A percentile compares a stretch with the other conserved stretches of the same genome.
Evolutionary conservation across 1,140 invertebrate species (phyloP).

Genomic region (Helicoverpa zea): DNA sequence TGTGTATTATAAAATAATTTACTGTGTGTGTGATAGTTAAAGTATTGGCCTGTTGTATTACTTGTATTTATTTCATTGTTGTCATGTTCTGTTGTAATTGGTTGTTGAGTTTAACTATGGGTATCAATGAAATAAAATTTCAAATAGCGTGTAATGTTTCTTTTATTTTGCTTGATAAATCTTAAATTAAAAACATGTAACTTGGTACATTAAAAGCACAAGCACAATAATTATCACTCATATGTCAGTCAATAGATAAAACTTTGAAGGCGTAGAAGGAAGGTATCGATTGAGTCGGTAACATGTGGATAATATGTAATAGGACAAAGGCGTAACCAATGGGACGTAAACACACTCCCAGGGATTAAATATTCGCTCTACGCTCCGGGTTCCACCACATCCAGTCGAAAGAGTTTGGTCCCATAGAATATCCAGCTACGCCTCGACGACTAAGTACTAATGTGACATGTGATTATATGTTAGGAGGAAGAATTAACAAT

Average conservation of each 20-base stretch:
- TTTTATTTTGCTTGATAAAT: conserved; percentile 81
- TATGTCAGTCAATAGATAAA: conserved; percentile 85
- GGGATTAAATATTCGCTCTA: conserved; percentile 59
- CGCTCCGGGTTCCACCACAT: conserved; percentile 67
- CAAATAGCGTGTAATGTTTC: conserved; percentile 73
- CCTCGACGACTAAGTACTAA: conserved; percentile 66
- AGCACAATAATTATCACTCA: conserved; percentile 86
- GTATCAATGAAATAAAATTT: conserved; percentile 65
- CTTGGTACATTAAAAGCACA: conserved; percentile 87
- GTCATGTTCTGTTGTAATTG: neutral
- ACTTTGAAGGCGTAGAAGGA: conserved; percentile 85
- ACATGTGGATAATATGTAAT: conserved; percentile 48
- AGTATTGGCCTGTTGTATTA: neutral
- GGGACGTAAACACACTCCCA: conserved; percentile 75
- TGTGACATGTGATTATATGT: conserved; percentile 38
- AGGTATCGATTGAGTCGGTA: conserved; percentile 70
- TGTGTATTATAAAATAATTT: neutral
- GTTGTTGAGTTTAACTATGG: conserved; percentile 2
- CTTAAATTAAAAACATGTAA: conserved; percentile 84
- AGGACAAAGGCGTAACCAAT: conserved; percentile 80
- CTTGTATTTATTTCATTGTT: neutral
- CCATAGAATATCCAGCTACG: conserved; percentile 79
- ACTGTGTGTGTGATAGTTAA: no score
- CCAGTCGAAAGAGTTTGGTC: conserved; percentile 75
- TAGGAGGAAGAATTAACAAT: conserved; percentile 46